Base-by-base conservation (phyloP, 1,140 invertebrate species). In the Plutomurus gul region DNA sequence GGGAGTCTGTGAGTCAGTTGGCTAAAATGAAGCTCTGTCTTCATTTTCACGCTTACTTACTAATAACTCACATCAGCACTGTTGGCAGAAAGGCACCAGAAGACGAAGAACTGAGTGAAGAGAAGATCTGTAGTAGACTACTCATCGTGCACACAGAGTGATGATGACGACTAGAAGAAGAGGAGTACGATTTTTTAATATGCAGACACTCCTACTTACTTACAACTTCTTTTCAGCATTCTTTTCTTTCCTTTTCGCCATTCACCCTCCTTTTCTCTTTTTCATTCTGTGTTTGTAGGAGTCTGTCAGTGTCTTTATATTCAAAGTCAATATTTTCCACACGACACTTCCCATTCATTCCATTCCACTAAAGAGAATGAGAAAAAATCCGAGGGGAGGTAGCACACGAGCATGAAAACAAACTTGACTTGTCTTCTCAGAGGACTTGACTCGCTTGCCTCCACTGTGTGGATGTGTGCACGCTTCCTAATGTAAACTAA, bases 281-380 rank as follows among this genome's bases (percentile, higher is more conserved):
- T 51, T 51, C 25, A 51, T 51, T 51, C 18, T 51, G 11, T 22
- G 20, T n/a, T 16, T 47, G 43, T 47, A 11, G 10, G 43, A 22
- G 30, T 65, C 30, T 27, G 30, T 11, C 5, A 25, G 4, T 36
- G 56, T 33, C 56, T 65, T 65, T 65, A 65, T 25, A 65, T 65
- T 65, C 56, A 65, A 65, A 65, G 56, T 65, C 56, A 65, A 65
- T 65, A 65, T 65, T 65, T 65, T 16, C 30, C 56, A 27, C 27
- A 18, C 56, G 56, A 65, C 56, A 65, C 56, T 65, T 65, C 56
- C 56, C 56, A 65, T 65, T 65, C 56, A 65, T 65, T 30, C 25
- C 56, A 65, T 65, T 65, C 56, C 13, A 65, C 56, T 65, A 65
- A 65, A 65, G 56, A 65, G 56, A 65, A 65, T 65, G 56, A 30